These are phyloP conservation scores for Philantomba maxwellii DNA, from an alignment of 2,113 vertebrate genomes.

Conservation along the genomic window DNA sequence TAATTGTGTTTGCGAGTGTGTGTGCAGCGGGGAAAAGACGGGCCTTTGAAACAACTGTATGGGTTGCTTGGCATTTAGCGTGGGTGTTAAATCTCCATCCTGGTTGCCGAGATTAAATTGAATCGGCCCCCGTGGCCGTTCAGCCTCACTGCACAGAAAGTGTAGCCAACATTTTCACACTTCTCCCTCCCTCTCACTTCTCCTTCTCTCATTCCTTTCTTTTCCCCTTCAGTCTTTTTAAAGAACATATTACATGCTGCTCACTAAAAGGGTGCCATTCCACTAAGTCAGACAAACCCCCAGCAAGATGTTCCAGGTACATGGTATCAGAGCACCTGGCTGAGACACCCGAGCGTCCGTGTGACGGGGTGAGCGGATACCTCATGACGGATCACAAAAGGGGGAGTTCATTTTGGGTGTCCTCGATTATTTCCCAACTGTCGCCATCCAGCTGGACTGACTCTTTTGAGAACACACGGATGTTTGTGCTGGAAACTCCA, in stretches of 20 bases:
- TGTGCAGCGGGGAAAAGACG: fast-evolving
- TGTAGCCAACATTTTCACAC: neutral
- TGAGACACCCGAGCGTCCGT: neutral
- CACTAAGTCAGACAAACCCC: fast-evolving
- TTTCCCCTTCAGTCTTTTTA: neutral
- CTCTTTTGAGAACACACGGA: slow-evolving; percentile 46
- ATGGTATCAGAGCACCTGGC: slow-evolving; percentile 42
- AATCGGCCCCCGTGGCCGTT: neutral
- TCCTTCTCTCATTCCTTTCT: neutral
- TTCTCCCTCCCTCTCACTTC: neutral
- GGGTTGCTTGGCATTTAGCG: neutral
- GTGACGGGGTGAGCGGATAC: neutral
- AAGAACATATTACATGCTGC: neutral
- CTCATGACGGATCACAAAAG: neutral
- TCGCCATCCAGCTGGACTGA: slow-evolving; percentile 52
- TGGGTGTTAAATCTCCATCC: neutral
- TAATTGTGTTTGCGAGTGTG: neutral
- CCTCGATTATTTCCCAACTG: neutral
- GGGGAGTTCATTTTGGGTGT: neutral
- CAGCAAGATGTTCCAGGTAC: neutral
- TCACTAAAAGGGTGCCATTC: neutral
- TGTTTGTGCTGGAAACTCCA: slow-evolving; percentile 61
- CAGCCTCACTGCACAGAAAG: neutral
- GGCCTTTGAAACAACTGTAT: neutral
- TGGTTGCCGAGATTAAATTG: neutral